phyloP scores from a whole-genome alignment of 2,113 vertebrate genomes.

The Dermatemys mawii region DNA sequence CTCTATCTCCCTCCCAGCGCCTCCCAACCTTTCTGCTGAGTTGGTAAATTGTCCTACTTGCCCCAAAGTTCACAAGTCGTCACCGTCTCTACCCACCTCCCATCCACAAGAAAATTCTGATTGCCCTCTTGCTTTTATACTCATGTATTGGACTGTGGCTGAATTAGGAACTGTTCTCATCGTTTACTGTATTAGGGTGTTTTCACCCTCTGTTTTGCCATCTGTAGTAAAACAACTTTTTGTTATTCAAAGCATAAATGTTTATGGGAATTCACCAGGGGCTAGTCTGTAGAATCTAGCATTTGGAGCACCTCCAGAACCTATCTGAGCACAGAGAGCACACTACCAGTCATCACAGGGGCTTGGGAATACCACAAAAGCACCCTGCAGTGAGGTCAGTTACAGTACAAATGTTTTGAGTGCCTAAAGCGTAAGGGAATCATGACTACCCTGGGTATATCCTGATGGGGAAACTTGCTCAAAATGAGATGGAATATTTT shows the following conservation, averaged over 20 bases:
- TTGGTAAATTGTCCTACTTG: not conserved
- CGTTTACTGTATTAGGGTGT: not conserved
- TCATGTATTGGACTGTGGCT: not conserved
- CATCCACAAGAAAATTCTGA: not conserved
- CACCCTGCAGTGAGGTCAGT: not conserved
- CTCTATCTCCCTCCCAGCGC: not conserved
- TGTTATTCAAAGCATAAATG: not conserved
- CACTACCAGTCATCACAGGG: not conserved
- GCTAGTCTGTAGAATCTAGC: not conserved
- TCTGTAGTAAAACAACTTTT: not conserved
- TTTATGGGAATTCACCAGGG: not conserved
- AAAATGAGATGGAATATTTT: accelerated
- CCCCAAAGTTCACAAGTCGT: not conserved
- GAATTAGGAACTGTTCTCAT: not conserved
- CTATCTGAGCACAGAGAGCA: not conserved
- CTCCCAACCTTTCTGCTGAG: not conserved
- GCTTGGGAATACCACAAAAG: not conserved
- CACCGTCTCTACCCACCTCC: not conserved
- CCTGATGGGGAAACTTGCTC: not conserved
- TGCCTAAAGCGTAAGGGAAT: not conserved
- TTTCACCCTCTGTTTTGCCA: not conserved
- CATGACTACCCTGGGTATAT: not conserved
- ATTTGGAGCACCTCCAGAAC: not conserved
- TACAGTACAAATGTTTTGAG: not conserved
- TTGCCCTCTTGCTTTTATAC: not conserved